Conservation (phyloP, 2,888 invertebrate genomes). For the Mystacides longicornis region DNA sequence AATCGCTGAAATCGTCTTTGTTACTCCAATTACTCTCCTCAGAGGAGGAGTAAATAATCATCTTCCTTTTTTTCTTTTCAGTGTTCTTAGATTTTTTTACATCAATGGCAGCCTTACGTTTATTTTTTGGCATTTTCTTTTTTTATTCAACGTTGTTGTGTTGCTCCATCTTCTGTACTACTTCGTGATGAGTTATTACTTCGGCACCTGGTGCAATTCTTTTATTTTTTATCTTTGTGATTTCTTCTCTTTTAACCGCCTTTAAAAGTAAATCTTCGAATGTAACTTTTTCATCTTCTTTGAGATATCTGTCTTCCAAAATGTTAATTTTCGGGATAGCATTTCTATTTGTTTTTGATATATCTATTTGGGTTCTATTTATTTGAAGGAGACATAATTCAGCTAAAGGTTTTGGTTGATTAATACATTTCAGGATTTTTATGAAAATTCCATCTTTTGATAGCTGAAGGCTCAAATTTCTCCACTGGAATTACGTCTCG, state of each 20-base stretch:
- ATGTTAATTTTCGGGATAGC: background rate
- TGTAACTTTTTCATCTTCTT: background rate
- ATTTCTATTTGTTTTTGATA: too few species aligned
- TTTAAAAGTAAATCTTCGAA: conserved; percentile 3
- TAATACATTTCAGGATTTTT: background rate
- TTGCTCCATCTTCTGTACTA: background rate
- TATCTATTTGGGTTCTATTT: background rate
- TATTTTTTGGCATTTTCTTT: background rate
- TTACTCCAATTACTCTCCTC: conserved; percentile 1
- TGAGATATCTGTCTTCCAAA: conserved; percentile 2
- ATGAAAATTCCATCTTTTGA: background rate
- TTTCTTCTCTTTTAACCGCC: conserved; percentile 2
- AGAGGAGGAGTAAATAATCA: background rate
- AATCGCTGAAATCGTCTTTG: background rate
- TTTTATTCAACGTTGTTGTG: background rate
- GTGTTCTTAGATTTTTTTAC: background rate
- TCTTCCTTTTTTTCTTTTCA: background rate
- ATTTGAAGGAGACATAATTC: background rate
- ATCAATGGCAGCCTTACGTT: background rate
- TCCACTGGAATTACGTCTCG: background rate
- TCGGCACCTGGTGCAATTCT: conserved; percentile 4
- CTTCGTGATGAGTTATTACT: background rate
- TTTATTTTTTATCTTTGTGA: background rate
- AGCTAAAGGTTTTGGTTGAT: background rate
- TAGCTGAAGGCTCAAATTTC: background rate